Conservation (phyloP, 1,140 invertebrate genomes). For the Sarcophaga bullata region DNA sequence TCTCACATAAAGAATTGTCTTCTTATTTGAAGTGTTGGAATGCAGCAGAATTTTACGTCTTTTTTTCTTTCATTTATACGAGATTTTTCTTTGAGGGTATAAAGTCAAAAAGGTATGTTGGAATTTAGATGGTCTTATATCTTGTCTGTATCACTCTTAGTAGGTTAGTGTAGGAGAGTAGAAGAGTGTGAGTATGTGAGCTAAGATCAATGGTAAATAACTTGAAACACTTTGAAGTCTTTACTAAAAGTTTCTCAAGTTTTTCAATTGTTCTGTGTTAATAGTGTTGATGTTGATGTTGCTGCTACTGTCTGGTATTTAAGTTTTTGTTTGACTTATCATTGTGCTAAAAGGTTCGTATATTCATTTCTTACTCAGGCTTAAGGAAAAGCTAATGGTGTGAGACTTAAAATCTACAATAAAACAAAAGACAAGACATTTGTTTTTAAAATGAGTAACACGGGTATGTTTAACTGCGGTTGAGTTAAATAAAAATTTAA, state of each 20-base stretch:
- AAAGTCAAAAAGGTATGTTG: slow-evolving; percentile 9
- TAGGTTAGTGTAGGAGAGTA: too few species aligned
- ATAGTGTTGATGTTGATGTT: background rate
- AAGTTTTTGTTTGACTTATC: background rate
- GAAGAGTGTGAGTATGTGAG: background rate
- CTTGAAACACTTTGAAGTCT: background rate
- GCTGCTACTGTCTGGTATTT: background rate
- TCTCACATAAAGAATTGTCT: background rate
- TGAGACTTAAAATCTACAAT: too few species aligned
- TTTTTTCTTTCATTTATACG: background rate
- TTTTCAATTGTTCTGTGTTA: background rate
- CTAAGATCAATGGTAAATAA: slow-evolving; percentile 10
- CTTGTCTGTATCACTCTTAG: background rate
- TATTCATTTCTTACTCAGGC: too few species aligned
- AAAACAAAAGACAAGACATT: too few species aligned
- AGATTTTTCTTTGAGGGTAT: background rate
- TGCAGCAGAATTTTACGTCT: background rate
- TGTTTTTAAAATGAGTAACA: too few species aligned
- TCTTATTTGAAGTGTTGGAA: background rate
- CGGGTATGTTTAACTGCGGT: too few species aligned
- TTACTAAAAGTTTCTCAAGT: background rate
- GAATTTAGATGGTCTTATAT: background rate
- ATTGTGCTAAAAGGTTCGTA: background rate
- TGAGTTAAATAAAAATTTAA: too few species aligned
- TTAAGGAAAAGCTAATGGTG: too few species aligned